Evolutionary conservation across 2,888 invertebrate genomes (phyloP).

Genomic region (Idaea straminata): DNA sequence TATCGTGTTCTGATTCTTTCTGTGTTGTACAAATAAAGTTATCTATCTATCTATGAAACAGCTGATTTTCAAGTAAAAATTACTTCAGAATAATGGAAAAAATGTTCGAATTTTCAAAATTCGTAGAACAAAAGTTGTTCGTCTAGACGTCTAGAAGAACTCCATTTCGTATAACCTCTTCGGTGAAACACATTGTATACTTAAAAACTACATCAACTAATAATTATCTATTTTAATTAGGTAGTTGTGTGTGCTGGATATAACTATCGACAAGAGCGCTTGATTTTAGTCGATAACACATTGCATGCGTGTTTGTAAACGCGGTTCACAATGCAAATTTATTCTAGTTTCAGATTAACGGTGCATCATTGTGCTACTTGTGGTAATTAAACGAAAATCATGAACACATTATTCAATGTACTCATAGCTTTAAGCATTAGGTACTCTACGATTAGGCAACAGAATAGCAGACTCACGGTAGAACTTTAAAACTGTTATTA

Average conservation of each 20-base stretch:
- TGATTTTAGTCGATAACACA: constrained; percentile 53
- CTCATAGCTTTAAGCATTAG: neutral
- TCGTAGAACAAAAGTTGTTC: too few relatives aligned
- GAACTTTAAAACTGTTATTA: too few relatives aligned
- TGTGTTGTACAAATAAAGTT: too few relatives aligned
- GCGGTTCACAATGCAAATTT: constrained; percentile 71
- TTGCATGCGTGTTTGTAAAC: constrained; percentile 46
- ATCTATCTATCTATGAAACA: too few relatives aligned
- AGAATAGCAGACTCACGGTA: too few relatives aligned
- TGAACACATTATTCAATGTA: neutral
- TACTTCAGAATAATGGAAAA: too few relatives aligned
- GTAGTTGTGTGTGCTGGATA: constrained; percentile 32
- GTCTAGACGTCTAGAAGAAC: too few relatives aligned
- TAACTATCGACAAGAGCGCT: constrained; percentile 41
- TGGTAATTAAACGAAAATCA: constrained; percentile 60
- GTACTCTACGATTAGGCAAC: too few relatives aligned
- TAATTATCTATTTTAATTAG: neutral
- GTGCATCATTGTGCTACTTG: constrained; percentile 68
- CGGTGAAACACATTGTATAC: neutral
- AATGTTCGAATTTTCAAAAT: too few relatives aligned
- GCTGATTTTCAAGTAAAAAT: too few relatives aligned
- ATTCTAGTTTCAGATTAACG: constrained; percentile 70
- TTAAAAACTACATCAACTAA: neutral
- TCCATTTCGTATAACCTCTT: too few relatives aligned
- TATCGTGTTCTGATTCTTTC: too few relatives aligned